A percentile compares a stretch with the other conserved stretches of the same genome.
Conservation (phyloP, 2,888 invertebrate species). For the Epinotia ramella region DNA sequence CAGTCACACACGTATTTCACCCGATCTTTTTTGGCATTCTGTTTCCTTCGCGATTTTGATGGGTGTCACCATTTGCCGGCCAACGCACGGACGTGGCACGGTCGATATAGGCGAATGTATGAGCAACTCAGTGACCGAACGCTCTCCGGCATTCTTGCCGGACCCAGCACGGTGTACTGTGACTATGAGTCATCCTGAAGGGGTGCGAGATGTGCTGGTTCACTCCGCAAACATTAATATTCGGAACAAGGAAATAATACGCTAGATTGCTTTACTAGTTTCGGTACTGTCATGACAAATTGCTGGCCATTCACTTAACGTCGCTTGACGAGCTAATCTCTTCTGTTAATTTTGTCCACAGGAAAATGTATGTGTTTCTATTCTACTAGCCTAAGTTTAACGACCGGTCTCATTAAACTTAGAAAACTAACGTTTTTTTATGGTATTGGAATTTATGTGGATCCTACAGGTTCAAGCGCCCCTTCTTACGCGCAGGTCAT, state of each 20-base stretch:
- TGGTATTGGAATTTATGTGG: too few species aligned
- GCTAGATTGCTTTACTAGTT: slow-evolving; percentile 25
- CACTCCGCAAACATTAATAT: slow-evolving; percentile 41
- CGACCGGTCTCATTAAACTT: background rate
- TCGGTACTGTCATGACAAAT: slow-evolving; percentile 22
- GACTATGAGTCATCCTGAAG: background rate
- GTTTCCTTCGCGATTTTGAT: too few species aligned
- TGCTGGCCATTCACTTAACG: slow-evolving; percentile 14
- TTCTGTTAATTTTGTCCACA: slow-evolving; percentile 1
- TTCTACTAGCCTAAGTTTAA: background rate
- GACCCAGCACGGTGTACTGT: background rate
- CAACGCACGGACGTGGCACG: too few species aligned
- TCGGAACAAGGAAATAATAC: slow-evolving; percentile 27
- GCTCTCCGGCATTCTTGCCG: background rate
- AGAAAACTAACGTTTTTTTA: background rate
- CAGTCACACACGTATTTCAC: too few species aligned
- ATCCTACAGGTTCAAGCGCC: too few species aligned
- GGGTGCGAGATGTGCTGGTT: slow-evolving; percentile 28
- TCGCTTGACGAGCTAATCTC: slow-evolving; percentile 10
- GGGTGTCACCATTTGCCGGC: too few species aligned
- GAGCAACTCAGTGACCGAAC: background rate
- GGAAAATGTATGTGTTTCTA: slow-evolving; percentile 1
- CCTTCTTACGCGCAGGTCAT: too few species aligned
- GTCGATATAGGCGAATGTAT: too few species aligned
- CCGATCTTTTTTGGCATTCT: too few species aligned